Conservation (phyloP, 2,888 invertebrate species). For the Danaus chrysippus region DNA sequence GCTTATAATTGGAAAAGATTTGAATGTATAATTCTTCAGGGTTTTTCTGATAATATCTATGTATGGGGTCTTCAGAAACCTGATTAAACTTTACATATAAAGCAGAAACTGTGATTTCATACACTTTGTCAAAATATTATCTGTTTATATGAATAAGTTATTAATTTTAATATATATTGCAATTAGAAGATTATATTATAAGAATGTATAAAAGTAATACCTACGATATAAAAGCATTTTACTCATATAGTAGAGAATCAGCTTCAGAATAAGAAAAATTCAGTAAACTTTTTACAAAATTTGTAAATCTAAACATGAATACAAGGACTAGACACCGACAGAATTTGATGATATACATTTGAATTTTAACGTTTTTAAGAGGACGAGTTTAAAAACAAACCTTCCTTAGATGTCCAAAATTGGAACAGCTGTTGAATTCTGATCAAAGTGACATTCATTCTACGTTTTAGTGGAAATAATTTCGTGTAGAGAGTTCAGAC, state of each 20-base stretch:
- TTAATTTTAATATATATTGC: no score
- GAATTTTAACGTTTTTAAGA: conserved; percentile 5
- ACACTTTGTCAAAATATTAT: no score
- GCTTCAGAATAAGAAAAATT: neutral
- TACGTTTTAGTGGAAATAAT: conserved; percentile 3
- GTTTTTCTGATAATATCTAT: conserved; percentile 7
- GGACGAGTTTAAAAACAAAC: neutral
- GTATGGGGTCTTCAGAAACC: conserved; percentile 2
- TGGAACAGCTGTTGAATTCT: conserved; percentile 2
- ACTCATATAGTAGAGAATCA: neutral
- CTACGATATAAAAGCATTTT: neutral
- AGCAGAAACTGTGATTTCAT: neutral
- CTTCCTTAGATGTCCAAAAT: conserved; percentile 5
- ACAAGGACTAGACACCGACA: neutral
- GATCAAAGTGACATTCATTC: conserved; percentile 4
- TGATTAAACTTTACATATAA: neutral
- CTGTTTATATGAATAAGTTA: no score
- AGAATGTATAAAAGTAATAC: neutral
- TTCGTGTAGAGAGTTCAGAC: neutral
- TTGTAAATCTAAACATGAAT: conserved; percentile 2
- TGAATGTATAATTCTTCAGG: conserved; percentile 29
- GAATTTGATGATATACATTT: conserved; percentile 5
- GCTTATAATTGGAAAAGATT: conserved; percentile 34
- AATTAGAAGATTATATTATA: no score
- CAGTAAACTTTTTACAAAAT: conserved; percentile 1